A percentile compares a stretch with the other conserved stretches of the same genome.
phyloP scores from a whole-genome alignment of 2,113 vertebrate genomes.

The Gadus chalcogrammus region DNA sequence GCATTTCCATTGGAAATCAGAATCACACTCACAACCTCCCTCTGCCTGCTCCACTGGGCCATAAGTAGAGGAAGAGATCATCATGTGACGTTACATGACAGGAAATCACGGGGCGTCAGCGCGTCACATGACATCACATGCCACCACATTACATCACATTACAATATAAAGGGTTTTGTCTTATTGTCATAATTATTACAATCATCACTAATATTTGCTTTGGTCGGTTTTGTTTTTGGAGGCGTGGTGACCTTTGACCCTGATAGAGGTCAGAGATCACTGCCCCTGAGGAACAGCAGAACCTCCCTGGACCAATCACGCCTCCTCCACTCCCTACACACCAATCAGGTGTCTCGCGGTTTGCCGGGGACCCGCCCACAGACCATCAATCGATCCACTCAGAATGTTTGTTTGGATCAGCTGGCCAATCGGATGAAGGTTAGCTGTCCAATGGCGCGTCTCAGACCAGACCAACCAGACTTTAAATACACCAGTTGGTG shows the following conservation, averaged over 20 bases:
- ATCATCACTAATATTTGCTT: neutral
- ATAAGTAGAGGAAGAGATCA: neutral
- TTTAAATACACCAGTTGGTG: constrained; percentile 88
- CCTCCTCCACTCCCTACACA: neutral
- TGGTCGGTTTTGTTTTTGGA: neutral
- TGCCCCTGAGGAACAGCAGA: too few relatives aligned
- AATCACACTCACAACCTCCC: too few relatives aligned
- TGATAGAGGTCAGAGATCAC: too few relatives aligned
- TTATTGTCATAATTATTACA: neutral
- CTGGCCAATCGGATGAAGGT: constrained; percentile 72
- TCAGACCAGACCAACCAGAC: constrained; percentile 72
- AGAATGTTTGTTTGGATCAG: constrained; percentile 18
- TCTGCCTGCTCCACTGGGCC: neutral
- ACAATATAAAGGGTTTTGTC: neutral
- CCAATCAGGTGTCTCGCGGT: neutral
- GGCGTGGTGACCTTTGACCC: too few relatives aligned
- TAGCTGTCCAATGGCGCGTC: constrained; percentile 72
- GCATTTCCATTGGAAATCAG: too few relatives aligned
- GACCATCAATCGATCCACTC: neutral
- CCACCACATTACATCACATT: neutral
- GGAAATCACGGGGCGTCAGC: neutral
- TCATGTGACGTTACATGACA: neutral
- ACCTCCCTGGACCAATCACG: too few relatives aligned
- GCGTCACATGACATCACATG: neutral
- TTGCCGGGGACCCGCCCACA: neutral